These are phyloP conservation scores for Echinometra lucunter DNA, from an alignment of 53 echinoderm and acorn worm genomes.

Conservation along the genomic window DNA sequence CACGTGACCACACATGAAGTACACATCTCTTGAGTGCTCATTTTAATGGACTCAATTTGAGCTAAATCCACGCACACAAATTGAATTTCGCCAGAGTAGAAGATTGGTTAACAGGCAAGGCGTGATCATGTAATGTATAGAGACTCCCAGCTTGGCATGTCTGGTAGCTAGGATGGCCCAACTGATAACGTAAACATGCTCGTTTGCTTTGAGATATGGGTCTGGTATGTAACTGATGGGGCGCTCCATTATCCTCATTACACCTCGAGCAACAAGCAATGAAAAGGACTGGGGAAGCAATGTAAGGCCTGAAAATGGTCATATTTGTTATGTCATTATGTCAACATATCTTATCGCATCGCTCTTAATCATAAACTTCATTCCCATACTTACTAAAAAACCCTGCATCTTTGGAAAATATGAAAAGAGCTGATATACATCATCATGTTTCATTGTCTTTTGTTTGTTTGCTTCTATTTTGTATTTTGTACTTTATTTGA, in stretches of 20 bases:
- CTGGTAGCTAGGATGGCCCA: background rate
- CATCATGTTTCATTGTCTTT: too few relatives aligned
- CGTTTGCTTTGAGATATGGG: constrained; percentile 47
- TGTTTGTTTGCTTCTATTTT: too few relatives aligned
- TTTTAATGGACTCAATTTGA: constrained; percentile 52
- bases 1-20: constrained; percentile 7
- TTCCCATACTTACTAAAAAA: background rate
- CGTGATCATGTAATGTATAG: constrained; percentile 29
- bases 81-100: constrained; percentile 16
- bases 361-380: background rate
- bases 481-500: too few relatives aligned
- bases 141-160: constrained; percentile 26
- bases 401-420: background rate
- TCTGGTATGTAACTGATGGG: constrained; percentile 6
- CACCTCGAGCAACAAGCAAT: background rate
- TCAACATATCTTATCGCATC: background rate
- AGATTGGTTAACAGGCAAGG: constrained; percentile 44
- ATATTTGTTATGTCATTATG: background rate
- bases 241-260: constrained; percentile 18
- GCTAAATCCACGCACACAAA: constrained; percentile 52
- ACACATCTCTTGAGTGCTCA: background rate
- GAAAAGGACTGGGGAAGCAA: background rate
- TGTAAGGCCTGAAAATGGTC: background rate
- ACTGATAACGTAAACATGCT: constrained; percentile 40
- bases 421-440: too few relatives aligned